Evolutionary conservation across 1,140 invertebrate genomes (phyloP).

Genomic region (Bilobella aurantiaca): DNA sequence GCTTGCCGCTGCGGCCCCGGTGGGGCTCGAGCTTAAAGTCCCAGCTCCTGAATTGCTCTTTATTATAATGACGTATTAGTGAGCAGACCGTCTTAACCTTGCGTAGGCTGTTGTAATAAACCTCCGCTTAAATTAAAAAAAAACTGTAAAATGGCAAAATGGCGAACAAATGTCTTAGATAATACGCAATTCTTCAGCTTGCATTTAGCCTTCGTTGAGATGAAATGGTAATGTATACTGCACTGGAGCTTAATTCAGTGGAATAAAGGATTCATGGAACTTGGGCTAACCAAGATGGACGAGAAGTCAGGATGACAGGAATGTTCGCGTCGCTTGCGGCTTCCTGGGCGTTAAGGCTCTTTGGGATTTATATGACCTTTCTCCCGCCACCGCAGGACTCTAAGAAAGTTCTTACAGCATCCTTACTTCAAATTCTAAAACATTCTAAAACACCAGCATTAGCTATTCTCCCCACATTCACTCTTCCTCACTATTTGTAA

Average conservation of each 20-base stretch:
- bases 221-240: no score
- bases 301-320: slow-evolving; percentile 5
- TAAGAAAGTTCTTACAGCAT: background rate
- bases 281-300: background rate
- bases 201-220: no score
- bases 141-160: no score
- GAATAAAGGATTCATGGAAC: background rate
- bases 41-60: no score
- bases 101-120: no score
- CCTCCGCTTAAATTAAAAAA: no score
- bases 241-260: background rate
- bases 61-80: no score
- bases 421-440: background rate
- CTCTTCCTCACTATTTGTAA: background rate
- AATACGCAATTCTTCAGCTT: no score
- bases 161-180: no score
- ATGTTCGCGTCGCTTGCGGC: background rate
- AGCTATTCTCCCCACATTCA: background rate
- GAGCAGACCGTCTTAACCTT: no score
- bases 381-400: background rate
- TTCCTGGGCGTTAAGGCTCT: background rate
- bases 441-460: background rate
- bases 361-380: background rate
- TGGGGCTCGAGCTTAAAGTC: no score
- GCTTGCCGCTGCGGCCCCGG: no score